phyloP scores from a whole-genome alignment of 2,888 invertebrate species.

The Aphodius sticticus region DNA sequence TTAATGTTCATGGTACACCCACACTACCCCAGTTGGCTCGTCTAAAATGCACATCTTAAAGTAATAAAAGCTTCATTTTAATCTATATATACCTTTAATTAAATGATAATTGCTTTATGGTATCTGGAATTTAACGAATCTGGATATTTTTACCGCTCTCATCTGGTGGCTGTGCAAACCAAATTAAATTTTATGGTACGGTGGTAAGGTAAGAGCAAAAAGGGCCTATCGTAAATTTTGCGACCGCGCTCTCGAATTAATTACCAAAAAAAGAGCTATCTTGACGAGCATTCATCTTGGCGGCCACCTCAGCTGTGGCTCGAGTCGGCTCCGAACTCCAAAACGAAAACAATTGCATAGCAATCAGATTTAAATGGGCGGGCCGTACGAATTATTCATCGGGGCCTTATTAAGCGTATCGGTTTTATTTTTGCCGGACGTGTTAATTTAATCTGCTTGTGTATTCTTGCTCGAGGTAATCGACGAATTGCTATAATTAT shows the following conservation, averaged over 20 bases:
- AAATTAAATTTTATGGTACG: neutral
- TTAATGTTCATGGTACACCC: too few relatives aligned
- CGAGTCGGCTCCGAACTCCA: neutral
- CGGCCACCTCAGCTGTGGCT: neutral
- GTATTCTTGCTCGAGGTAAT: neutral
- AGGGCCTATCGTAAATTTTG: neutral
- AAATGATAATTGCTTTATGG: neutral
- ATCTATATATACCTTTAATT: neutral
- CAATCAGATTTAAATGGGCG: slow-evolving; percentile 4
- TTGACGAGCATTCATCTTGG: neutral
- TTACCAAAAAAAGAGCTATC: neutral
- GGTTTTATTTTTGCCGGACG: neutral
- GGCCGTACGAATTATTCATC: neutral
- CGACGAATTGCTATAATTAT: slow-evolving; percentile 4
- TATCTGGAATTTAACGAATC: neutral
- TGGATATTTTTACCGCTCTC: neutral
- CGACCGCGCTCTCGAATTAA: neutral
- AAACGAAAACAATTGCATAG: neutral
- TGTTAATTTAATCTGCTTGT: slow-evolving; percentile 4
- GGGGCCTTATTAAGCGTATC: neutral
- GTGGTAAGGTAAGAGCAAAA: neutral
- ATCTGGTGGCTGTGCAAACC: neutral
- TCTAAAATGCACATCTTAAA: too few relatives aligned
- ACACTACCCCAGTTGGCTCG: too few relatives aligned
- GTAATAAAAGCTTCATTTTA: neutral